Base-by-base conservation (phyloP, 2,888 invertebrate species). In the Cantharis lateralis region DNA sequence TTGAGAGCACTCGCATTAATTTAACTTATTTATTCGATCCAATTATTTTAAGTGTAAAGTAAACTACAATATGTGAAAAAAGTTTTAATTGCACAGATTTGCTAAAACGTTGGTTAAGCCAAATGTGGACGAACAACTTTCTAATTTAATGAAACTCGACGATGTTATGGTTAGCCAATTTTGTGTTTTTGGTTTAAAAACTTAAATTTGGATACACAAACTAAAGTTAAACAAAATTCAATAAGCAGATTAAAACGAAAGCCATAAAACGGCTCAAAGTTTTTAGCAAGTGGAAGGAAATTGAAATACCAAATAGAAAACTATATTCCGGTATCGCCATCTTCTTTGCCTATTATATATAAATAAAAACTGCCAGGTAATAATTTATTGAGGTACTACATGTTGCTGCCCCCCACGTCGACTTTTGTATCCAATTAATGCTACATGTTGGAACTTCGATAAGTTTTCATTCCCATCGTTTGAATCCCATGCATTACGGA, bases 61-160 rank as follows among this genome's bases (percentile, higher is more conserved):
- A 48, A 48, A 48, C 48, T 48, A 48, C 48, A 48, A 48, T 48
- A 48, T 48, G 48, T 48, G 48, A 48, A 48, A 48, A 48, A 48
- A 48, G 48, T 48, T 48, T 48, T 48, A 48, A 48, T 48, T 48
- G 64, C 64, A 63, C 63, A 66, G 64, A 18, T n/a, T 66, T 66
- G 64, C 64, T 66, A 20, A 66, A 66, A 66, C 24, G 64, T 20
- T 66, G 20, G 24, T n/a, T 66, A 66, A 66, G 64, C 64, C 64
- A 66, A 66, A 66, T 24, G 18, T 66, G 64, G 24, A 66, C 20
- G n/a, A 66, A 24, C 48, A 48, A 48, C 48, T 48, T 48, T 64
- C 68, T 77, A 77, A 74, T 74, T 77, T 74, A 74, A 77, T 74
- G 61, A 68, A 77, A 70, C 63, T 77, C 68, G 61, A 74, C 74